Evolutionary conservation across 1,140 invertebrate genomes (phyloP), one percentile per base, ranked within the genome.

Genomic region (Drosophila pseudoobscura): DNA sequence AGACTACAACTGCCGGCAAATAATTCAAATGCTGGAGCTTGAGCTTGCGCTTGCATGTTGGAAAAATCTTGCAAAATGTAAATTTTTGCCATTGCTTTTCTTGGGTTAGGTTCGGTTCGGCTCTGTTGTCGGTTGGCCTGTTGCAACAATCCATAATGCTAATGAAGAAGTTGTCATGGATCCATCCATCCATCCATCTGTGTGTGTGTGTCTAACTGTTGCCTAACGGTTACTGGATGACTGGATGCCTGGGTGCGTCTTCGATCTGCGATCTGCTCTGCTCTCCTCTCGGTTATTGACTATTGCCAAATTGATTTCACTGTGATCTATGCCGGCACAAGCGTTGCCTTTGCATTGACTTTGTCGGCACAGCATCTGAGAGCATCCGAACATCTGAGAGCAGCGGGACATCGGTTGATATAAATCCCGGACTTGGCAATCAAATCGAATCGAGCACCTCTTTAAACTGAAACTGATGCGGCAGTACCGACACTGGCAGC

Each of bases 281-380:
- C 56, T 53, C 53, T 71, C 31, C 22, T 13, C 3, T 7, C 45
- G 29, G 51, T 29, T 49, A 46, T 69, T 65, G 72, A 43, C 43
- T 64, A 73, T 68, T 62, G 76, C 73, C 70, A 75, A 87, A 88
- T 87, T 88, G 83, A 87, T 83, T 84, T 88, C 60, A 39, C 46
- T 52, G 53, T 66, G 75, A 59, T 61, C 44, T 55, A 22, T 51
- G 56, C 60, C 66, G 45, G 54, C 44, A 43, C 44, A 43, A 55
- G 57, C 74, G 70, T 75, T 68, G 77, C 70, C 50, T 75, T 24
- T 24, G 24, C 24, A 2, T 78, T 78, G 66, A 74, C 83, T 88
- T 87, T 87, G 83, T 88, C 83, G 83, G 83, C 83, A 78, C 75
- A 78, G 71, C 87, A 17, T 61, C 64, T 31, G 29, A 26, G 17